Conservation (phyloP, 2,113 vertebrate species). For the Barbus barbus region DNA sequence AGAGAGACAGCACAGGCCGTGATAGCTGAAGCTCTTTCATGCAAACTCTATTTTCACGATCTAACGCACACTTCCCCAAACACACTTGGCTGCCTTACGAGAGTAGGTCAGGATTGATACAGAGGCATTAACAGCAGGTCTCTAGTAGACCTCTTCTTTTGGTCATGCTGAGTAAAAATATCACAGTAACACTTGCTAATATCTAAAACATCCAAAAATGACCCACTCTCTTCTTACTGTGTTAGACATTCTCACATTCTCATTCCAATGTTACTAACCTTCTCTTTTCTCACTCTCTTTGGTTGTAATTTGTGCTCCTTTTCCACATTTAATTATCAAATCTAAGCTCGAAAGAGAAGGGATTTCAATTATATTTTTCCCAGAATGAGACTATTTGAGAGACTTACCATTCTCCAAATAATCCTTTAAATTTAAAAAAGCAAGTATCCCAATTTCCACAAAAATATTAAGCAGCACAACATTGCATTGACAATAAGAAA, state of each 20-base stretch:
- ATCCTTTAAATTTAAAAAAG: background rate
- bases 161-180: background rate
- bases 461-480: background rate
- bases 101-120: constrained; percentile 4
- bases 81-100: constrained; percentile 8
- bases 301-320: background rate
- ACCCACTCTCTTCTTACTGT: background rate
- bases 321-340: background rate
- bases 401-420: background rate
- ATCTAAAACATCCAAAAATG: background rate
- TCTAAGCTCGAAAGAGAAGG: background rate
- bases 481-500: background rate
- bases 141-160: background rate
- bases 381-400: background rate
- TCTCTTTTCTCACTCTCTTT: background rate
- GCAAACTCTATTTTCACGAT: constrained; percentile 8
- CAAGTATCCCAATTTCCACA: background rate
- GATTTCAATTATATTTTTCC: background rate
- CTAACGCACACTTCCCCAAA: background rate
- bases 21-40: background rate
- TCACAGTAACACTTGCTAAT: background rate
- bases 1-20: constrained; percentile 17
- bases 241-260: background rate
- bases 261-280: background rate
- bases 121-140: background rate